Conservation (phyloP, 2,888 invertebrate species). For the Dolichomitus sp. region DNA sequence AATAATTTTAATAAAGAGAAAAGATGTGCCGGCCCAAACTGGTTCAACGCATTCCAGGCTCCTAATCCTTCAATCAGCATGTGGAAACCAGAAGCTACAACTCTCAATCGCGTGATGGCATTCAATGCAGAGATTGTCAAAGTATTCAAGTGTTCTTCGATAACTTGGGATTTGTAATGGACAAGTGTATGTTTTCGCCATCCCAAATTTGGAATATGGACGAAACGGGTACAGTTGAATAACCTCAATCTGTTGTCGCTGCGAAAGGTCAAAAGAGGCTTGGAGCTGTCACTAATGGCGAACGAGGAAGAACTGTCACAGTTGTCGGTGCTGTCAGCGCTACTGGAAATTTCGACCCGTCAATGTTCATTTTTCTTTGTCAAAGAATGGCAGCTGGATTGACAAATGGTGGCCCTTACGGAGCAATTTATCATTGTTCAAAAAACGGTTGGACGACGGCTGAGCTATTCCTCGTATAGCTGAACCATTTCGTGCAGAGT, state of each 20-base stretch:
- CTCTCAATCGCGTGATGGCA: neutral
- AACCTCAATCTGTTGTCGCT: neutral
- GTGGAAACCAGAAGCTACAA: constrained; percentile 8
- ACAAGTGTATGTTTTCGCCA: neutral
- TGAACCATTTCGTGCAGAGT: constrained; percentile 60
- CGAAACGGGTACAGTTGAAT: constrained; percentile 10
- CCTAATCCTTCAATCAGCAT: neutral
- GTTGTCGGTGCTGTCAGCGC: constrained; percentile 73
- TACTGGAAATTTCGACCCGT: constrained; percentile 70
- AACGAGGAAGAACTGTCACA: constrained; percentile 68
- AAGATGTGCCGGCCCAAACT: too few relatives aligned
- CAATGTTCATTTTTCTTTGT: constrained; percentile 75
- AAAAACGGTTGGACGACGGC: constrained; percentile 61
- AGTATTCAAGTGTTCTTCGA: constrained; percentile 1
- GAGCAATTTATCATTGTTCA: constrained; percentile 34
- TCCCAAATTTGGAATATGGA: constrained; percentile 3
- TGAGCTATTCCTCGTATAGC: constrained; percentile 61
- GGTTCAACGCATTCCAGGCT: too few relatives aligned
- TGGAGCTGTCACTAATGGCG: constrained; percentile 65
- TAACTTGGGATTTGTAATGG: neutral
- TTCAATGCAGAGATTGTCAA: neutral
- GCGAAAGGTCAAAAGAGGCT: constrained; percentile 68
- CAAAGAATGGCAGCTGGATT: constrained; percentile 66
- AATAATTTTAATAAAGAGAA: too few relatives aligned
- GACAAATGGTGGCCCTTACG: constrained; percentile 8